Conservation (phyloP, 2,797 vertebrate genomes). For the Podarcis siculus region DNA sequence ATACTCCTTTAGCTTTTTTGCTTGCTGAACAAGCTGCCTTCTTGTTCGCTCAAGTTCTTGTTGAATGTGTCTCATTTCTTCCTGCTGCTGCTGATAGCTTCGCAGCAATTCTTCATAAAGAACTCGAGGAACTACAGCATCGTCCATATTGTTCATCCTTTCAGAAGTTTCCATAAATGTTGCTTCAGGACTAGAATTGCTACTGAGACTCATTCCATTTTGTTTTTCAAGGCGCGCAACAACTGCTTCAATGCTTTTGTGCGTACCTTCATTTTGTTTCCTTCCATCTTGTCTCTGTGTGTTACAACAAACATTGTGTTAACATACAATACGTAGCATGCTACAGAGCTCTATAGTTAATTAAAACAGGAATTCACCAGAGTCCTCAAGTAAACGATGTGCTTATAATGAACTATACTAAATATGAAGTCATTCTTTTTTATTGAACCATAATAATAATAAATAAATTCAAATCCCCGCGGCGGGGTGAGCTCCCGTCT, state of each 20-base stretch:
- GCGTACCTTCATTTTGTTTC: slow-evolving; percentile 81
- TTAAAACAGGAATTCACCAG: neutral
- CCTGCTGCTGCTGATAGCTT: slow-evolving; percentile 97
- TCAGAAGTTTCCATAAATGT: slow-evolving; percentile 86
- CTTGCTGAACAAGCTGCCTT: slow-evolving; percentile 97
- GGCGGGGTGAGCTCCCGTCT: too few relatives aligned
- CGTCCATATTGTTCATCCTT: slow-evolving; percentile 83
- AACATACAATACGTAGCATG: slow-evolving; percentile 38
- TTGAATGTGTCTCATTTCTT: slow-evolving; percentile 96
- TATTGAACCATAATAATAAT: too few relatives aligned
- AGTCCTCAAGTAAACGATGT: neutral
- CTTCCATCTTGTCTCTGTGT: slow-evolving; percentile 82
- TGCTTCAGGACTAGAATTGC: slow-evolving; percentile 85
- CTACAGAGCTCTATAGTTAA: slow-evolving; percentile 8
- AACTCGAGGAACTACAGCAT: slow-evolving; percentile 88
- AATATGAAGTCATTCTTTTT: too few relatives aligned
- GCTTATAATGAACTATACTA: too few relatives aligned
- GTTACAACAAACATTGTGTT: slow-evolving; percentile 49
- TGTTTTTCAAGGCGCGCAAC: slow-evolving; percentile 93
- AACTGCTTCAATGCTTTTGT: slow-evolving; percentile 96
- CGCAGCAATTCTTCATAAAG: slow-evolving; percentile 96
- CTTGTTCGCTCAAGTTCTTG: slow-evolving; percentile 97
- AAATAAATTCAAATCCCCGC: too few relatives aligned
- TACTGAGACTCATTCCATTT: slow-evolving; percentile 88
- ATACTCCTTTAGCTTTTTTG: slow-evolving; percentile 98